A percentile compares a stretch with the other conserved stretches of the same genome.
These are phyloP conservation scores for Hermodice carunculata DNA, from an alignment of 2,888 invertebrate species.

Conservation along the genomic window DNA sequence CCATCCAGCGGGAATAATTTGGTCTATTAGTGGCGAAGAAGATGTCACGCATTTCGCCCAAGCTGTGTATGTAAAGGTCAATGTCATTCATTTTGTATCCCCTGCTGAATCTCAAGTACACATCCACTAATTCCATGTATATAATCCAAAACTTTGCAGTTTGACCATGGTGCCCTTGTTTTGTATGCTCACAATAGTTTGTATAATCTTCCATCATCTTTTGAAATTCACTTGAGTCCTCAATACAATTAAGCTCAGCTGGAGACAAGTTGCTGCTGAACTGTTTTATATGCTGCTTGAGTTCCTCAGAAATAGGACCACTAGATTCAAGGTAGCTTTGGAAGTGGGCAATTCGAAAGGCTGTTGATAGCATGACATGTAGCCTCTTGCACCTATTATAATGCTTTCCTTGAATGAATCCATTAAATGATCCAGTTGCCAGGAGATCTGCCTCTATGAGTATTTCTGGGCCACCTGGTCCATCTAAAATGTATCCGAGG, in stretches of 20 bases:
- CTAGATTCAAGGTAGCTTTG: neutral
- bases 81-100: neutral
- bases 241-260: neutral
- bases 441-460: neutral
- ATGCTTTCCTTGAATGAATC: neutral
- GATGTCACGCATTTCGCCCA: slow-evolving; percentile 9
- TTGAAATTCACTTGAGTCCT: neutral
- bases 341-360: neutral
- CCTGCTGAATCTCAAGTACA: neutral
- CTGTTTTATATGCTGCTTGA: neutral
- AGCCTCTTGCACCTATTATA: neutral
- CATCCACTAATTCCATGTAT: neutral
- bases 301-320: neutral
- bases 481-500: neutral
- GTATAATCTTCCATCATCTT: slow-evolving; percentile 13
- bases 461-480: neutral
- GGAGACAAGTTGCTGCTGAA: neutral
- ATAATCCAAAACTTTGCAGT: slow-evolving; percentile 8
- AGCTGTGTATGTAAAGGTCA: slow-evolving; percentile 7
- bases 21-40: slow-evolving; percentile 37
- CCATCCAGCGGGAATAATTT: slow-evolving; percentile 42
- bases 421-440: neutral
- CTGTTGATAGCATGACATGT: neutral
- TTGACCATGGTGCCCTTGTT: slow-evolving; percentile 1
- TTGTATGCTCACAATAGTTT: slow-evolving; percentile 21